Evolutionary conservation across 2,113 vertebrate genomes (phyloP).

Genomic region (Rattus norvegicus): DNA sequence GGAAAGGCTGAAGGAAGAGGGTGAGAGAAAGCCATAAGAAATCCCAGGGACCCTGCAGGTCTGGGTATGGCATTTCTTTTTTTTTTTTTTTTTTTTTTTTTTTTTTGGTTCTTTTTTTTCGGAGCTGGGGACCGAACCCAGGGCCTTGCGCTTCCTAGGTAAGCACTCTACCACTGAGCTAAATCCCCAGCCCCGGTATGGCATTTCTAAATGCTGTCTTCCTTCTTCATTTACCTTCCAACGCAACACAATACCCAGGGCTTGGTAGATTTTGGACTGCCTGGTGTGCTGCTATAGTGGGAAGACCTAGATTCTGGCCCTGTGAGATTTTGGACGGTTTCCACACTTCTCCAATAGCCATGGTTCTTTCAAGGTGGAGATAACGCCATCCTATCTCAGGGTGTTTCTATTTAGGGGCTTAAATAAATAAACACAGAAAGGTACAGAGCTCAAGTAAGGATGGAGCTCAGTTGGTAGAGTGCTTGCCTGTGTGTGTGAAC

Average conservation of each 20-base stretch:
- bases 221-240: not conserved
- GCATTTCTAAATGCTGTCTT: not conserved
- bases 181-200: too few species aligned
- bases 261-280: not conserved
- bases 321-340: not conserved
- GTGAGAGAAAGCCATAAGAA: not conserved
- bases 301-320: conserved; percentile 34
- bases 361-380: not conserved
- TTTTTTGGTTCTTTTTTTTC: too few species aligned
- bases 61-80: not conserved
- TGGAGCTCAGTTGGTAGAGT: not conserved
- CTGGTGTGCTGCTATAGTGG: not conserved
- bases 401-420: conserved; percentile 34
- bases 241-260: rapidly evolving
- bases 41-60: not conserved
- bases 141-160: too few species aligned
- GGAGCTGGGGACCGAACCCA: too few species aligned
- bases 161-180: too few species aligned
- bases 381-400: conserved; percentile 6
- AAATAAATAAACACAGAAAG: conserved; percentile 46
- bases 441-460: not conserved
- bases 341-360: not conserved
- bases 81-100: too few species aligned
- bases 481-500: not conserved
- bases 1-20: not conserved